Conservation (phyloP, 1,140 invertebrate genomes). For the Scaptomyza pallida region DNA sequence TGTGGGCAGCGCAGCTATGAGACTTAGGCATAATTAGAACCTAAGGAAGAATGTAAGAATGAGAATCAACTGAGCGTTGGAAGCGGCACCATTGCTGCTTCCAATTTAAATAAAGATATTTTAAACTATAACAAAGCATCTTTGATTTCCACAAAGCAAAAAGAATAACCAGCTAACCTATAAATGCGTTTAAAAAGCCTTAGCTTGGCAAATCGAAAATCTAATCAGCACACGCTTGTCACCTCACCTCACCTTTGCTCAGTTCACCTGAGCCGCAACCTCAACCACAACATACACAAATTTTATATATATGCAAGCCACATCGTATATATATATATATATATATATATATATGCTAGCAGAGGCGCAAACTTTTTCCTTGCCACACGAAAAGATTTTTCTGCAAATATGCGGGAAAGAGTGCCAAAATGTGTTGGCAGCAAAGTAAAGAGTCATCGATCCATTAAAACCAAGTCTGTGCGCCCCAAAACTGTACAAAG, state of each 20-base stretch:
- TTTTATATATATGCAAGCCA: slow-evolving; percentile 22
- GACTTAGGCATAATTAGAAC: no score
- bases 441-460: slow-evolving; percentile 74
- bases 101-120: no score
- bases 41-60: no score
- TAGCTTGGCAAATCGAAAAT: slow-evolving; percentile 57
- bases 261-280: slow-evolving; percentile 14
- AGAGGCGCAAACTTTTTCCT: slow-evolving; percentile 38
- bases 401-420: no score
- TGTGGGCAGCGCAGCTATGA: no score
- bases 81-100: no score
- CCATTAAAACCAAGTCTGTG: slow-evolving; percentile 80
- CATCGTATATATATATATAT: no score
- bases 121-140: no score
- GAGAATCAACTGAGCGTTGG: no score
- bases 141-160: no score
- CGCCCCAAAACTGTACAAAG: slow-evolving; percentile 55
- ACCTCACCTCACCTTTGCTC: no score
- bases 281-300: background rate
- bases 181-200: slow-evolving; percentile 34
- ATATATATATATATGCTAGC: slow-evolving; percentile 32
- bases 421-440: slow-evolving; percentile 10
- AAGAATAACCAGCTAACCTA: slow-evolving; percentile 71
- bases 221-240: slow-evolving; percentile 72
- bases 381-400: slow-evolving; percentile 39